Evolutionary conservation across 2,888 invertebrate genomes (phyloP).

Genomic region (Gnatocerus cornutus): DNA sequence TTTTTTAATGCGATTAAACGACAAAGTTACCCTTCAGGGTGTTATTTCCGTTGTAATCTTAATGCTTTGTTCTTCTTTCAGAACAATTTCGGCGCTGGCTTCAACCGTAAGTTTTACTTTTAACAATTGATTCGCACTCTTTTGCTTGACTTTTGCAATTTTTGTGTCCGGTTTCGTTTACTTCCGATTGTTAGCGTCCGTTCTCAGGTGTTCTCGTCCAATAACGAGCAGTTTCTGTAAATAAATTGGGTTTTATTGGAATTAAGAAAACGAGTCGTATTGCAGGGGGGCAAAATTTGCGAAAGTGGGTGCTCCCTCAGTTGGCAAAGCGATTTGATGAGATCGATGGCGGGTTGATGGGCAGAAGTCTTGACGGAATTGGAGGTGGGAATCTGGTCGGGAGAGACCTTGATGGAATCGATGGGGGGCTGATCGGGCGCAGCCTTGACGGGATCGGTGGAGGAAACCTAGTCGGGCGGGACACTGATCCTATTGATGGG

Average conservation of each 20-base stretch:
- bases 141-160: slow-evolving; percentile 31
- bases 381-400: slow-evolving; percentile 53
- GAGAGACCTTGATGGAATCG: slow-evolving; percentile 52
- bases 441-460: slow-evolving; percentile 53
- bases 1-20: not conserved
- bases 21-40: slow-evolving; percentile 5
- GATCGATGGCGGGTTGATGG: slow-evolving; percentile 30
- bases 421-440: slow-evolving; percentile 53
- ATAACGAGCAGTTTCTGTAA: slow-evolving; percentile 15
- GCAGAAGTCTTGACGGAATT: slow-evolving; percentile 51
- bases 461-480: slow-evolving; percentile 51
- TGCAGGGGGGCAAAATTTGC: slow-evolving; percentile 32
- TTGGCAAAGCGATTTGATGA: slow-evolving; percentile 41
- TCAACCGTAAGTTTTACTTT: slow-evolving; percentile 23
- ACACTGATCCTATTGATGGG: slow-evolving; percentile 42
- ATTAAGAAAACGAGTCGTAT: slow-evolving; percentile 40
- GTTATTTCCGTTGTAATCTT: not conserved
- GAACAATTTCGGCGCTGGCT: not conserved
- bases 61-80: slow-evolving; percentile 17
- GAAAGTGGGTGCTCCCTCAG: slow-evolving; percentile 52
- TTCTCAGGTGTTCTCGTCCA: slow-evolving; percentile 33
- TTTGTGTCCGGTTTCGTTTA: slow-evolving; percentile 24
- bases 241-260: slow-evolving; percentile 8
- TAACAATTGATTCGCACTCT: slow-evolving; percentile 17
- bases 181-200: slow-evolving; percentile 17